These are phyloP conservation scores for Drosophila sp. DNA, from an alignment of 1,140 invertebrate species.

Conservation along the genomic window DNA sequence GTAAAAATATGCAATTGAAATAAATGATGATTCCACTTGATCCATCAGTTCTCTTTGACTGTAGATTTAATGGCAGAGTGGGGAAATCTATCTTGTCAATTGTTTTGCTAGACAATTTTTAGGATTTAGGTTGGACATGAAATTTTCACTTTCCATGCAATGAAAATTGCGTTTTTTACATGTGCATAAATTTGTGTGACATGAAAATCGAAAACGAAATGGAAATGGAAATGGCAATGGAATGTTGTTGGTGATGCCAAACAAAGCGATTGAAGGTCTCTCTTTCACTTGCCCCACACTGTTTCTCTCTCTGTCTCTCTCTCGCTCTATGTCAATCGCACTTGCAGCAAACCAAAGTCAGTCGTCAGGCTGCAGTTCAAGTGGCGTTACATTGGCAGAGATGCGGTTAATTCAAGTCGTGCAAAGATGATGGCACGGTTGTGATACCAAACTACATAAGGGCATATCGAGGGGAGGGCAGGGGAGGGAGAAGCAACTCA, in stretches of 20 bases:
- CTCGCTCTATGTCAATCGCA: not conserved
- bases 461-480: not conserved
- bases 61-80: too few species aligned
- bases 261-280: constrained; percentile 10
- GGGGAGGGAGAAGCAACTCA: constrained; percentile 44
- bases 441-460: not conserved
- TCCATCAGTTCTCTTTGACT: too few species aligned
- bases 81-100: constrained; percentile 24
- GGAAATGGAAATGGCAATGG: not conserved
- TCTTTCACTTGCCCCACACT: too few species aligned
- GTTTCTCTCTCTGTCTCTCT: too few species aligned
- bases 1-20: too few species aligned
- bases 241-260: not conserved
- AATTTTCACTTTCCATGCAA: constrained; percentile 4
- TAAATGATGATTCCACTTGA: too few species aligned
- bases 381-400: constrained; percentile 34
- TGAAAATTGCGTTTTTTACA: constrained; percentile 7
- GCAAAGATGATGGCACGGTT: constrained; percentile 5
- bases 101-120: too few species aligned
- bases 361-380: not conserved
- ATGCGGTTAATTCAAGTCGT: constrained; percentile 40
- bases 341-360: not conserved
- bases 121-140: not conserved
- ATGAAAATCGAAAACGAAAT: constrained; percentile 11
- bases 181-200: constrained; percentile 5